A percentile compares a stretch with the other conserved stretches of the same genome.
These are phyloP conservation scores for Atlantisia rogersi DNA, from an alignment of 2,113 vertebrate genomes.

Conservation along the genomic window DNA sequence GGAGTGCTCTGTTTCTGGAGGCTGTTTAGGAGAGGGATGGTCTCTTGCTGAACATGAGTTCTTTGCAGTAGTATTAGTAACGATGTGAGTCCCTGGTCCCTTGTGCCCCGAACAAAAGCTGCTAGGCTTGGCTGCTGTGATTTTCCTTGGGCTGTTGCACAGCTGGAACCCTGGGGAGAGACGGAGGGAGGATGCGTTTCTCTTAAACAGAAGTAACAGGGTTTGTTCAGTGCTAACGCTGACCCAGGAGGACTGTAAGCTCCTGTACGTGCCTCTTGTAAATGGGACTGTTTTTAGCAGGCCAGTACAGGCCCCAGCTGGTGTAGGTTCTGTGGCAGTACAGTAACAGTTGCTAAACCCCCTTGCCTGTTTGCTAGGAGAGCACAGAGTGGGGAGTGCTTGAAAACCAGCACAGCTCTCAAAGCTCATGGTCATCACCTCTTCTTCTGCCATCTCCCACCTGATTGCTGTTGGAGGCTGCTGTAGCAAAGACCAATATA, in stretches of 20 bases:
- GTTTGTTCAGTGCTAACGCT: neutral
- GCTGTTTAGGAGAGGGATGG: neutral
- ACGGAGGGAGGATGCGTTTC: neutral
- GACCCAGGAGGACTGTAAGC: neutral
- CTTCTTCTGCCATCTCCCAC: neutral
- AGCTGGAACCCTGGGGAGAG: neutral
- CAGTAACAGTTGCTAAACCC: neutral
- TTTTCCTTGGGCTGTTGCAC: neutral
- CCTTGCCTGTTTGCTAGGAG: neutral
- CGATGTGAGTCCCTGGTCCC: neutral
- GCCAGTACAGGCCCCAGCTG: accelerated
- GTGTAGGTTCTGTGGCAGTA: neutral
- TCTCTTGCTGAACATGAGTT: neutral
- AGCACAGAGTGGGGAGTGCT: neutral
- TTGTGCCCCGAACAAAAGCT: neutral
- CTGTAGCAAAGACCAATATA: neutral
- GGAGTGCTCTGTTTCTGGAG: neutral
- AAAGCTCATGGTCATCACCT: neutral
- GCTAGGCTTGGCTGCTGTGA: neutral
- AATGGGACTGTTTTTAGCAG: neutral
- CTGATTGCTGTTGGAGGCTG: accelerated
- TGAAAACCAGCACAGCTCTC: neutral
- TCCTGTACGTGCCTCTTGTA: neutral
- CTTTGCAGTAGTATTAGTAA: neutral
- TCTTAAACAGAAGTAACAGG: neutral